Base-by-base conservation (phyloP, 2,888 invertebrate species). In the Choristoneura rosaceana region DNA sequence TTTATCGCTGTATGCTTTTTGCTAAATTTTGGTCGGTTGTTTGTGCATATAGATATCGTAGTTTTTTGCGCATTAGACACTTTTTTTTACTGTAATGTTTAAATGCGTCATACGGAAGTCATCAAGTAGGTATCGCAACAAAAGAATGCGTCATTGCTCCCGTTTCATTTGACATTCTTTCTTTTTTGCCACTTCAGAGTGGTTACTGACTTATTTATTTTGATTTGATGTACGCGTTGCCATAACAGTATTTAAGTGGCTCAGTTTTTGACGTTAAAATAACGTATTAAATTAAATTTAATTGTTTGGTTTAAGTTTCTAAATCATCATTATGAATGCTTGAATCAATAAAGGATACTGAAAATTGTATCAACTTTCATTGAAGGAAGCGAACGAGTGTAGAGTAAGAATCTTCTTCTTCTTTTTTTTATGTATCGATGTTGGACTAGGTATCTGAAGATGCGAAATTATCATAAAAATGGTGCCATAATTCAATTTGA, bases 111-210 rank as follows among this genome's bases (percentile, higher is more conserved):
- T 25, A 25, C 12, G 12, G 25, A 9, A 17, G 55, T 25, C 55
- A 55, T 55, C 55, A 55, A 12, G 12, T 55, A 55, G 25, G 12
- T 55, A 55, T 55, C 55, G 25, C 25, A 25, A 55, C 55, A 55
- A 55, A 55, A 4, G 17, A 25, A 55, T 55, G 25, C 10, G 55
- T 55, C 55, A 25, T 25, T 12, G 12, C 55, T 55, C 4, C 25
- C 17, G 25, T 12, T 38, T 9, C 12, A 55, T 10, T 55, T 12
- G 4, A 12, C 25, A 43, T 52, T 17, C 7, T 17, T 17, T 17
- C 7, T 7, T 52, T 52, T 52, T 50, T 9, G 52, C 15, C 17
- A 52, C 15, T 52, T 17, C 15, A 17, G 50, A n/a, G 7, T 38
- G 7, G 38, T 38, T 38, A 38, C 4, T 38, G 15, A 15, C 9